phyloP scores from a whole-genome alignment of 37 sponge, comb jelly and placozoan genomes.

The Petrosia ficiformis region DNA sequence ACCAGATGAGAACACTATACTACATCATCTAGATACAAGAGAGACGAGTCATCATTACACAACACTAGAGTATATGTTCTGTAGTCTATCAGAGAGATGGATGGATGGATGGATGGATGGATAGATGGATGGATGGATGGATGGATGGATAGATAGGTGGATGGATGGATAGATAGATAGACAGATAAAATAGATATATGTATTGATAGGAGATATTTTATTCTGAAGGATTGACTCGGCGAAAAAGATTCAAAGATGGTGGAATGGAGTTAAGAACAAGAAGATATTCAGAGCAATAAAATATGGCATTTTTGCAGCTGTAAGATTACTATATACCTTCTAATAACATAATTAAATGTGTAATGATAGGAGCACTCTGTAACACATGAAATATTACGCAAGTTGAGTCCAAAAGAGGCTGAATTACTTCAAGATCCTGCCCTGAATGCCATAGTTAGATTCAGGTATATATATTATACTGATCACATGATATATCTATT shows the following conservation, averaged over 20 bases:
- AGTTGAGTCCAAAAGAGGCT: conserved; percentile 81
- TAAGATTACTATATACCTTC: conserved; percentile 20
- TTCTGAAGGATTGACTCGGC: conserved; percentile 31
- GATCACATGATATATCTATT: neutral
- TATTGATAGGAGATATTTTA: neutral
- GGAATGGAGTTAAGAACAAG: conserved; percentile 69
- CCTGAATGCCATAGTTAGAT: conserved; percentile 79
- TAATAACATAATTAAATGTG: neutral
- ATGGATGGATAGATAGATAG: too few relatives aligned
- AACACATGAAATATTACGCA: conserved; percentile 77
- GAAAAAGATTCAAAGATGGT: conserved; percentile 71
- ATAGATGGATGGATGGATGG: too few relatives aligned
- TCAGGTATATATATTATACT: conserved; percentile 47
- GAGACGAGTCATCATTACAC: too few relatives aligned
- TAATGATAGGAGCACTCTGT: conserved; percentile 80
- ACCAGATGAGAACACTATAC: too few relatives aligned
- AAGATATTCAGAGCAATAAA: conserved; percentile 80
- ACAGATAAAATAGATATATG: neutral
- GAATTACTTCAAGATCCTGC: conserved; percentile 86
- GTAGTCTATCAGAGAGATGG: too few relatives aligned
- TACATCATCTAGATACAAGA: too few relatives aligned
- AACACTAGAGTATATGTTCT: too few relatives aligned
- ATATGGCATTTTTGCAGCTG: conserved; percentile 83
- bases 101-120: too few relatives aligned
- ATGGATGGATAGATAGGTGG: too few relatives aligned